Conservation (phyloP, 1,140 invertebrate species). For the Cyclargus thomasi region DNA sequence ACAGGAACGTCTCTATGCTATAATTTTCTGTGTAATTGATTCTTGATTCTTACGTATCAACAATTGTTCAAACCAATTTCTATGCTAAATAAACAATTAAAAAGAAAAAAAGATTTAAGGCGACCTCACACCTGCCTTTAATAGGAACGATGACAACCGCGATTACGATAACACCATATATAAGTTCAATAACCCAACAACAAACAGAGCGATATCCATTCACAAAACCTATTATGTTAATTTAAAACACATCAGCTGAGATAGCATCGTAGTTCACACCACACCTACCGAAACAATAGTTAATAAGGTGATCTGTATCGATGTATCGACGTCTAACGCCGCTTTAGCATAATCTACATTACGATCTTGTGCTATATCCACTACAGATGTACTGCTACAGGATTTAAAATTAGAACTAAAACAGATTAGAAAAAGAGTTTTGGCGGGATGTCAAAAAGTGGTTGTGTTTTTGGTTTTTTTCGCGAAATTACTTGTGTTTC, state of each 20-base stretch:
- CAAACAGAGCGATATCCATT: slow-evolving; percentile 69
- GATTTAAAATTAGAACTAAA: slow-evolving; percentile 1
- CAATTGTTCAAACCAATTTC: background rate
- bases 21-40: too few relatives aligned
- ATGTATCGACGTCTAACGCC: slow-evolving; percentile 63
- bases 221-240: slow-evolving; percentile 75
- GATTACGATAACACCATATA: slow-evolving; percentile 17
- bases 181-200: slow-evolving; percentile 39
- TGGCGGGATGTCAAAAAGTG: too few relatives aligned
- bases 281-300: slow-evolving; percentile 74
- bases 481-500: too few relatives aligned
- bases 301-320: slow-evolving; percentile 75
- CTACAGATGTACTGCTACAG: slow-evolving; percentile 1
- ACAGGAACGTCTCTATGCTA: too few relatives aligned
- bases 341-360: slow-evolving; percentile 70
- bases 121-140: background rate
- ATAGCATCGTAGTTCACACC: slow-evolving; percentile 69
- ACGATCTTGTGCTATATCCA: slow-evolving; percentile 65
- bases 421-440: too few relatives aligned
- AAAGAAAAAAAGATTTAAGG: background rate
- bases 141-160: background rate
- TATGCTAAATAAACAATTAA: background rate
- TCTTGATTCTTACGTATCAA: background rate
- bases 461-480: too few relatives aligned
- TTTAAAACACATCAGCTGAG: slow-evolving; percentile 71